Conservation (phyloP, 2,888 invertebrate species). For the Diadegma fenestrale region DNA sequence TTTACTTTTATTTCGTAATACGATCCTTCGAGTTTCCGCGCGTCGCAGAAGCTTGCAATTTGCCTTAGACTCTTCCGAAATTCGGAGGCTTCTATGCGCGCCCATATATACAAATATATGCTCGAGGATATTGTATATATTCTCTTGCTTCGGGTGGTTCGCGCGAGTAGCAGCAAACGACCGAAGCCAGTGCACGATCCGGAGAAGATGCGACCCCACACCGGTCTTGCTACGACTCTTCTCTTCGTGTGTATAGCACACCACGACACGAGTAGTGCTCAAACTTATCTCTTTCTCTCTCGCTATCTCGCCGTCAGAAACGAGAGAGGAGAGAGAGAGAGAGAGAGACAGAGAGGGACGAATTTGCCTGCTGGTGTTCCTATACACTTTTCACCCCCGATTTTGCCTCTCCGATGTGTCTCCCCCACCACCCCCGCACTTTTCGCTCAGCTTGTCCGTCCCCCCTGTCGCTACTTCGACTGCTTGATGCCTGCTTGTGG, state of each 20-base stretch:
- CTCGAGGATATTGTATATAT: conserved; percentile 44
- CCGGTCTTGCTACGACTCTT: conserved; percentile 41
- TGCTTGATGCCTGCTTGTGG: conserved; percentile 47
- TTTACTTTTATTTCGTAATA: background rate
- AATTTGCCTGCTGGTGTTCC: conserved; percentile 56
- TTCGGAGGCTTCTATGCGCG: background rate
- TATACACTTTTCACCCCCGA: conserved; percentile 58
- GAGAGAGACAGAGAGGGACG: conserved; percentile 35
- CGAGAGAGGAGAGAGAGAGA: conserved; percentile 34
- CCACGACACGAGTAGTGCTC: conserved; percentile 66
- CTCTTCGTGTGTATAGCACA: conserved; percentile 53
- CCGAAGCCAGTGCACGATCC: conserved; percentile 64
- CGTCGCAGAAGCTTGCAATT: background rate
- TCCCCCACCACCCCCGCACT: conserved; percentile 53
- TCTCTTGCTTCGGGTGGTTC: conserved; percentile 61
- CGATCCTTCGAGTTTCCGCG: background rate
- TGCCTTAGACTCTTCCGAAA: background rate
- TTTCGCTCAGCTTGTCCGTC: conserved; percentile 42
- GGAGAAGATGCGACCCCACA: conserved; percentile 66
- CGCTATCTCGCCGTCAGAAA: conserved; percentile 35
- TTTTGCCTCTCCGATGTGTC: conserved; percentile 45
- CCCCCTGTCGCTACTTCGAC: conserved; percentile 56
- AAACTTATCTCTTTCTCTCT: conserved; percentile 32
- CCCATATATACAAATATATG: conserved; percentile 8
- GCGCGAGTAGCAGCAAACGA: conserved; percentile 58